These are phyloP conservation scores for Platycheirus rosarum DNA, from an alignment of 2,888 invertebrate species.

Conservation along the genomic window DNA sequence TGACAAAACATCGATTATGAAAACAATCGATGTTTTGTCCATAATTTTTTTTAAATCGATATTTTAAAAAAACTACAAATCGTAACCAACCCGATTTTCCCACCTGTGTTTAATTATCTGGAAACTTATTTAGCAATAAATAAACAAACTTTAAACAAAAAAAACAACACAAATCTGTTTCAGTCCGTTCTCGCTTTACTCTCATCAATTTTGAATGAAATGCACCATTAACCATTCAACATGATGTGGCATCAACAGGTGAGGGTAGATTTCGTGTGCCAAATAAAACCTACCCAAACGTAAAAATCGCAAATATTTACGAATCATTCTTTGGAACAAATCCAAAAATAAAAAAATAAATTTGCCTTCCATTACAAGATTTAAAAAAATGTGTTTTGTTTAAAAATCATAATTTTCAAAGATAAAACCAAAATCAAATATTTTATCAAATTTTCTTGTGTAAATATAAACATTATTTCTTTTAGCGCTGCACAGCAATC, in stretches of 20 bases:
- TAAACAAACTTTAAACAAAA: too few relatives aligned
- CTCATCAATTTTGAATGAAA: neutral
- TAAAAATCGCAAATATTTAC: neutral
- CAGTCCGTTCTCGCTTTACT: neutral
- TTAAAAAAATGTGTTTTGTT: neutral
- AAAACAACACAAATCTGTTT: too few relatives aligned
- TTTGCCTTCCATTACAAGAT: neutral
- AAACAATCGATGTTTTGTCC: too few relatives aligned
- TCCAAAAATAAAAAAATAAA: constrained; percentile 1
- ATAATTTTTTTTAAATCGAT: too few relatives aligned
- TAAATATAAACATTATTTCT: constrained; percentile 25
- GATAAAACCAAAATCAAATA: constrained; percentile 11
- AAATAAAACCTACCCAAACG: neutral
- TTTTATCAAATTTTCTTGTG: neutral
- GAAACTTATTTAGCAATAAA: too few relatives aligned
- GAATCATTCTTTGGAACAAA: neutral
- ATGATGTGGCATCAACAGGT: constrained; percentile 6
- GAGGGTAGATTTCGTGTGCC: neutral
- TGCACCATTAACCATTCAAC: neutral
- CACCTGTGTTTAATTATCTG: too few relatives aligned
- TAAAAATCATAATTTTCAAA: constrained; percentile 2
- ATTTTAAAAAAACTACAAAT: too few relatives aligned
- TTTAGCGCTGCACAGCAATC: constrained; percentile 23
- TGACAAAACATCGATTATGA: too few relatives aligned
- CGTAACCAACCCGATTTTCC: too few relatives aligned